Evolutionary conservation across 2,888 invertebrate species (phyloP).

Genomic region (Agrochola litura): DNA sequence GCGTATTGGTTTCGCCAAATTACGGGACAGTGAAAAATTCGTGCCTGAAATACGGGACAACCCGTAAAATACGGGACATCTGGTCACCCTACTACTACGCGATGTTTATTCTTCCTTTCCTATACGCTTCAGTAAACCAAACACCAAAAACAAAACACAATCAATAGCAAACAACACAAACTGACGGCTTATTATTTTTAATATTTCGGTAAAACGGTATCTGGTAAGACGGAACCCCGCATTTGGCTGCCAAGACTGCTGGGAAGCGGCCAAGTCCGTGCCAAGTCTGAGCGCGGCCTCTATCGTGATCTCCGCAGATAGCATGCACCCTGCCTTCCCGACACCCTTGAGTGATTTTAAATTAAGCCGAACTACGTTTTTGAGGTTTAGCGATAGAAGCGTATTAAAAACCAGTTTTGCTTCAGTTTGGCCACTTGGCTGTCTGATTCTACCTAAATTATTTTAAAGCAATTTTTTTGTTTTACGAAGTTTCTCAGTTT

Average conservation of each 20-base stretch:
- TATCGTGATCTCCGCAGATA: conserved; percentile 80
- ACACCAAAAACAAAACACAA: conserved; percentile 39
- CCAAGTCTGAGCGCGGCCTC: conserved; percentile 74
- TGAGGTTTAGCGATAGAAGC: conserved; percentile 26
- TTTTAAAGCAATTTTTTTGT: too few species aligned
- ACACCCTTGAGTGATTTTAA: conserved; percentile 82
- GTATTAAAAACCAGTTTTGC: conserved; percentile 19
- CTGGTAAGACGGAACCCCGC: conserved; percentile 67
- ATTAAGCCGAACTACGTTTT: conserved; percentile 70
- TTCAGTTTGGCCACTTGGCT: conserved; percentile 24
- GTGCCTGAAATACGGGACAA: too few species aligned
- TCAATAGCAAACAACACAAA: conserved; percentile 53
- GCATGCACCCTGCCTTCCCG: conserved; percentile 66
- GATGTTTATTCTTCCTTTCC: neutral
- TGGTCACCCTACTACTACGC: too few species aligned
- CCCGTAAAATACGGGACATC: too few species aligned
- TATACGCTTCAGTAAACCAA: neutral
- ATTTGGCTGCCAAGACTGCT: conserved; percentile 76
- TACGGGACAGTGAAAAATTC: too few species aligned
- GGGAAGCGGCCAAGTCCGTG: conserved; percentile 76
- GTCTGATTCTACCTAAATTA: neutral
- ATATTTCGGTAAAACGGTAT: conserved; percentile 68
- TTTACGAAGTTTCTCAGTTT: neutral
- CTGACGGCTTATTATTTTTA: conserved; percentile 60
- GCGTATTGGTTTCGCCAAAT: too few species aligned